Evolutionary conservation across 2,113 vertebrate genomes (phyloP).

Genomic region (Chitala chitala): DNA sequence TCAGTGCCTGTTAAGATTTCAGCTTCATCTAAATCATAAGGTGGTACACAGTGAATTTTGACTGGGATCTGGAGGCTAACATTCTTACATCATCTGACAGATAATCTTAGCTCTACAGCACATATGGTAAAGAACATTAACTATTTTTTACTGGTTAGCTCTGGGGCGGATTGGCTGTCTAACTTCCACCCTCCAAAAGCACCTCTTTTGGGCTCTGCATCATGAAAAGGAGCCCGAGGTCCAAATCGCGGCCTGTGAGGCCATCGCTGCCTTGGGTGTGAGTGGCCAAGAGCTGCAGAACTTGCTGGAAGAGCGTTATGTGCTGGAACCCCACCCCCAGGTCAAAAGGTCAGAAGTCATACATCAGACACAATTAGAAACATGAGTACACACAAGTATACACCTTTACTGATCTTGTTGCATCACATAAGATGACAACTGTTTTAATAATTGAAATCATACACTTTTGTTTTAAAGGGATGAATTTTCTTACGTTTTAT

Average conservation of each 20-base stretch:
- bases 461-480: no score
- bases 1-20: background rate
- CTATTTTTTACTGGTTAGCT: conserved; percentile 43
- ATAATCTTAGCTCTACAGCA: background rate
- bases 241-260: conserved; percentile 59
- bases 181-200: conserved; percentile 48
- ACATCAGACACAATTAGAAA: background rate
- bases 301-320: conserved; percentile 52
- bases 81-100: background rate
- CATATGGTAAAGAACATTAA: background rate
- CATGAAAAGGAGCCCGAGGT: conserved; percentile 57
- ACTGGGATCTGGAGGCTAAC: background rate
- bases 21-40: background rate
- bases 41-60: background rate
- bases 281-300: conserved; percentile 49
- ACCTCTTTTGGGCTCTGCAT: conserved; percentile 63
- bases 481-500: no score
- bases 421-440: no score
- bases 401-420: no score
- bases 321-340: conserved; percentile 49
- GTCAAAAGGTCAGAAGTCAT: conserved; percentile 33
- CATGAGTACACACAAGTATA: no score
- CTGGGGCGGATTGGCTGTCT: conserved; percentile 59
- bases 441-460: no score
- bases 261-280: conserved; percentile 50